These are phyloP conservation scores for Notolepis coatsorum DNA, from an alignment of 2,797 vertebrate genomes.

Conservation along the genomic window DNA sequence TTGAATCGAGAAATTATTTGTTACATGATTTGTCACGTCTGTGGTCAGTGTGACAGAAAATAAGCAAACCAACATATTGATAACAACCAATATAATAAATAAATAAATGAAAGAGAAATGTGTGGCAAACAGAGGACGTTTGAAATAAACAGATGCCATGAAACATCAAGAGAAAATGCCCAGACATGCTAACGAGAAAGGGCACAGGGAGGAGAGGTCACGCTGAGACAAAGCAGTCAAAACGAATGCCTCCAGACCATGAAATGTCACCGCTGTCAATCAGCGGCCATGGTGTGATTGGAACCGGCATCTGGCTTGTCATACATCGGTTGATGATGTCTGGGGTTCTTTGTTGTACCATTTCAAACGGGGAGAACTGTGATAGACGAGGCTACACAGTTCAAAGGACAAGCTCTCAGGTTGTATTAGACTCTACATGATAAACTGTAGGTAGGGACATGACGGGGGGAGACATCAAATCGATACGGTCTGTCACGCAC, in stretches of 20 bases:
- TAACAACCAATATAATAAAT: background rate
- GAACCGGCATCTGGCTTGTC: slow-evolving; percentile 51
- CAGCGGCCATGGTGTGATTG: slow-evolving; percentile 50
- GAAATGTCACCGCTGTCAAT: slow-evolving; percentile 75
- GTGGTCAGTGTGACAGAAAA: too few relatives aligned
- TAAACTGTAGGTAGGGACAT: slow-evolving; percentile 14
- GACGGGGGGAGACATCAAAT: slow-evolving; percentile 10
- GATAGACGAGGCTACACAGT: slow-evolving; percentile 23
- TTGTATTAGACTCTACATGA: slow-evolving; percentile 21
- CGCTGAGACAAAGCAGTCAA: slow-evolving; percentile 64
- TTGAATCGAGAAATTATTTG: too few relatives aligned
- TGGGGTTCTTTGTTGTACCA: slow-evolving; percentile 19
- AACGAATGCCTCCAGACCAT: slow-evolving; percentile 62
- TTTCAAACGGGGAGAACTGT: slow-evolving; percentile 31
- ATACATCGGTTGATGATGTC: slow-evolving; percentile 44
- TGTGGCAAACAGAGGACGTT: slow-evolving; percentile 8
- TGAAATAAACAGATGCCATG: slow-evolving; percentile 47
- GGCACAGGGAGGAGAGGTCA: slow-evolving; percentile 63
- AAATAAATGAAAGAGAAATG: background rate
- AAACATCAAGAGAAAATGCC: slow-evolving; percentile 57
- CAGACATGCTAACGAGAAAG: slow-evolving; percentile 48
- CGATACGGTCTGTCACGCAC: background rate
- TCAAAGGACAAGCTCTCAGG: slow-evolving; percentile 42
- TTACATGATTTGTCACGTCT: too few relatives aligned
- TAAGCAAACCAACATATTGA: too few relatives aligned